Conservation (phyloP, 2,888 invertebrate species). For the Pyrrhosoma nymphula region DNA sequence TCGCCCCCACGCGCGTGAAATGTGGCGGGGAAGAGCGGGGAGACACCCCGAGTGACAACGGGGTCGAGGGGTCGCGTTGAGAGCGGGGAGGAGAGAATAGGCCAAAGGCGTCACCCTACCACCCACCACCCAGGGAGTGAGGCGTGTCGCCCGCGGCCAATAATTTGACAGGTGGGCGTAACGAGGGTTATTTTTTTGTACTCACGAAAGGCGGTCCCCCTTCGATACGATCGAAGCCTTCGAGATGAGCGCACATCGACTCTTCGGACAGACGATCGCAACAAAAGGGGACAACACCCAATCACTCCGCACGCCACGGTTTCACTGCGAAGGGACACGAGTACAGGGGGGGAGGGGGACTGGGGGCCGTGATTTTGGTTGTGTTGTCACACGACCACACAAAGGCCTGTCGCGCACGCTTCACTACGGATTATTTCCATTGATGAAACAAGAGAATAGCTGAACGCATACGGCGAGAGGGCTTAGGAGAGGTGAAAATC, state of each 20-base stretch:
- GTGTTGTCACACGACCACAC: no score
- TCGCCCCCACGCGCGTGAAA: not conserved
- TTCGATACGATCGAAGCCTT: not conserved
- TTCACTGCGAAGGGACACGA: not conserved
- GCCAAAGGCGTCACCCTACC: not conserved
- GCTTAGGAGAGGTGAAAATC: no score
- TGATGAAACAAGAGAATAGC: no score
- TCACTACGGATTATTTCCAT: no score
- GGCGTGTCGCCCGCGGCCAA: not conserved
- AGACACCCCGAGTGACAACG: not conserved
- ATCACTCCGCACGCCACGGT: not conserved
- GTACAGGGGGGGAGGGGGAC: not conserved
- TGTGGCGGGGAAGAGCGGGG: not conserved
- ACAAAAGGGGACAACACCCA: not conserved
- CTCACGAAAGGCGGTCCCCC: not conserved
- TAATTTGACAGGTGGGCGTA: conserved; percentile 31
- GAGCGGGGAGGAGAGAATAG: not conserved
- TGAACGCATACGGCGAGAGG: no score
- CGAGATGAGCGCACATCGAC: not conserved
- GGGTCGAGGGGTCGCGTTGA: not conserved
- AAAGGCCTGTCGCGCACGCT: no score
- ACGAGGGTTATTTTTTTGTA: not conserved
- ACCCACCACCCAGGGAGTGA: not conserved
- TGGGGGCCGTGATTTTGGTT: no score
- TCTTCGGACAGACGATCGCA: not conserved